These are phyloP conservation scores for crab-eating macaque (Macaca fascicularis) DNA, from an alignment of 2,113 vertebrate species.

Conservation along the genomic window DNA sequence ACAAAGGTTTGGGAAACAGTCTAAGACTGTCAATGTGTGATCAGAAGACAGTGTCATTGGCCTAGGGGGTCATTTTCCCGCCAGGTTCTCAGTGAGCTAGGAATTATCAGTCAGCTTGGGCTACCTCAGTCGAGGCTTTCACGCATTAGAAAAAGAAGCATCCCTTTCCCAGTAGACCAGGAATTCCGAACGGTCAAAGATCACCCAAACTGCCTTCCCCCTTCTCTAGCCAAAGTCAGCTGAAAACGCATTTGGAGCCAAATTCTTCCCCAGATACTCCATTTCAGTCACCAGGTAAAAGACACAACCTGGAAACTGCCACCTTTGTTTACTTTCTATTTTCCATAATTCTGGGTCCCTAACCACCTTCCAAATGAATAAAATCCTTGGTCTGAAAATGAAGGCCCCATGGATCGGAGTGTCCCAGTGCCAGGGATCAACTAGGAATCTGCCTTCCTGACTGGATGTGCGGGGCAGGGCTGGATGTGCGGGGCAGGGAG, in stretches of 20 bases:
- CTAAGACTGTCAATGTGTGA: neutral
- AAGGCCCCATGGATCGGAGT: neutral
- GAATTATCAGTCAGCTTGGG: neutral
- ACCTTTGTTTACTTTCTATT: neutral
- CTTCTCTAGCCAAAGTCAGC: neutral
- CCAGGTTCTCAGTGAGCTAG: neutral
- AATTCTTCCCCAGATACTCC: neutral
- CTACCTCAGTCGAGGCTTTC: neutral
- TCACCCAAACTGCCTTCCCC: neutral
- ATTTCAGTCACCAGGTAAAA: neutral
- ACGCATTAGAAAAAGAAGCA: neutral
- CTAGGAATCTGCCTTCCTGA: neutral
- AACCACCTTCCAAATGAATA: neutral
- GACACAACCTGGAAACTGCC: neutral
- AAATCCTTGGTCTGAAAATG: neutral
- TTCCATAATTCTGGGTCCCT: neutral
- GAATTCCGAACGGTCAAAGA: neutral
- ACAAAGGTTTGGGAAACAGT: neutral
- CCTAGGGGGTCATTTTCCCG: neutral
- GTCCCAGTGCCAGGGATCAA: too few species aligned
- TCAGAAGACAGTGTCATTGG: too few species aligned
- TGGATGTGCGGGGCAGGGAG: too few species aligned
- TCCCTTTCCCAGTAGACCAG: neutral
- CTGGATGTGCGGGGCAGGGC: too few species aligned
- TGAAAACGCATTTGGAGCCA: neutral